Evolutionary conservation across 2,113 vertebrate genomes (phyloP), one percentile per base, ranked within the genome.

Genomic region (Pteropus alecto): DNA sequence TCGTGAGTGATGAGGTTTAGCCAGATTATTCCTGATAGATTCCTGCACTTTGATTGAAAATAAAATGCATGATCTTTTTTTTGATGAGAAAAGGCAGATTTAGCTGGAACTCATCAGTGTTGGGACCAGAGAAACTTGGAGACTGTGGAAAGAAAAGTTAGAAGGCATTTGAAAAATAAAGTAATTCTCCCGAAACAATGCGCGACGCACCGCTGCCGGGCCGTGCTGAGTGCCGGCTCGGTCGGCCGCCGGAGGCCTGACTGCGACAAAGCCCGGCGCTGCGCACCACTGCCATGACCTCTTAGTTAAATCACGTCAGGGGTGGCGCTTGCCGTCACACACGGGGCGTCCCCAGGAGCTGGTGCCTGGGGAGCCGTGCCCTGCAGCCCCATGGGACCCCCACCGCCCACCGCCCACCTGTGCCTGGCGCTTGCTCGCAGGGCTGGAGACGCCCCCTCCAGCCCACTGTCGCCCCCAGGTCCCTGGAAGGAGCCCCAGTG

Each of bases 381-480:
- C 35, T 24, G 0, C 13, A 18, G 71, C 30, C 63, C 30, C 0
- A 0, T 0, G 35, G 28, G 35, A 9, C 54, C 11, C 43, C 58
- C n/a, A 8, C 7, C 0, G 2, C 41, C 51, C 3, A 2, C 26
- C 7, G 16, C 51, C 22, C 63, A 3, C 28, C 21, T 1, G 0
- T 0, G 21, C 9, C 18, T 2, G 3, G 48, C 11, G 0, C 26
- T 14, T 8, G 5, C 60, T 10, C 60, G 1, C 6, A 1, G 48
- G 12, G 4, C 4, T 2, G 26, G 43, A 0, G 0, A 12, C 83
- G 30, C 14, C 3, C 13, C 5, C 3, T 7, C 2, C 5, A 0
- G 16, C 33, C 41, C 18, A 0, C 78, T 54, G 21, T 58, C 58
- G 41, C 33, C 77, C 0, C 1, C 0, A 3, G 30, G 28, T 1